Percentiles rank a stretch among this genome's conserved stretches.
These are phyloP conservation scores for Limenitis camilla DNA, from an alignment of 2,888 invertebrate genomes.

Conservation along the genomic window DNA sequence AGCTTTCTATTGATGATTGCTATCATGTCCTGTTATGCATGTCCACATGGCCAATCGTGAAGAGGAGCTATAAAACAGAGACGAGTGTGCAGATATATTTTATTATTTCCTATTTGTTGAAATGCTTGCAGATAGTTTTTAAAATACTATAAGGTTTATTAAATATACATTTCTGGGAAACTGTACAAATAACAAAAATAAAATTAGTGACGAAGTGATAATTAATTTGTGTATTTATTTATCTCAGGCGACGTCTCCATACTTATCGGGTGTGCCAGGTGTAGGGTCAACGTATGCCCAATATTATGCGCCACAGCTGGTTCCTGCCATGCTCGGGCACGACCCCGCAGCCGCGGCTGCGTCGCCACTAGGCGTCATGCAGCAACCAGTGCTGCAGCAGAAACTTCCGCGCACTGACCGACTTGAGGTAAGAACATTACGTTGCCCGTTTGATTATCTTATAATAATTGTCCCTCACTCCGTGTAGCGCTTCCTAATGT, in stretches of 20 bases:
- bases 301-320: slow-evolving; percentile 91
- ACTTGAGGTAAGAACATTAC: slow-evolving; percentile 86
- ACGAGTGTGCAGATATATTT: too few species aligned
- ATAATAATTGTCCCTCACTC: slow-evolving; percentile 29
- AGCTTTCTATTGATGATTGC: too few species aligned
- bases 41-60: too few species aligned
- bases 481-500: slow-evolving; percentile 57
- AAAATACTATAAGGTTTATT: too few species aligned
- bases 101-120: too few species aligned
- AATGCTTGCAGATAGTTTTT: too few species aligned
- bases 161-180: too few species aligned
- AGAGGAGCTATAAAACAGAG: too few species aligned
- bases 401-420: slow-evolving; percentile 96
- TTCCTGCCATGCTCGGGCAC: slow-evolving; percentile 92
- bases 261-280: slow-evolving; percentile 92
- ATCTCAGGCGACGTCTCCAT: slow-evolving; percentile 89
- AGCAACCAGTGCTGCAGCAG: slow-evolving; percentile 91
- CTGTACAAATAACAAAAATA: not conserved
- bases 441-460: slow-evolving; percentile 41
- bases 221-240: not conserved
- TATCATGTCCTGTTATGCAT: too few species aligned
- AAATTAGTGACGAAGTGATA: not conserved
- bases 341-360: slow-evolving; percentile 85
- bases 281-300: slow-evolving; percentile 92
- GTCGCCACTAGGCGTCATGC: slow-evolving; percentile 89